Base-by-base conservation (phyloP, 1,140 invertebrate genomes). In the Orussus abietinus region DNA sequence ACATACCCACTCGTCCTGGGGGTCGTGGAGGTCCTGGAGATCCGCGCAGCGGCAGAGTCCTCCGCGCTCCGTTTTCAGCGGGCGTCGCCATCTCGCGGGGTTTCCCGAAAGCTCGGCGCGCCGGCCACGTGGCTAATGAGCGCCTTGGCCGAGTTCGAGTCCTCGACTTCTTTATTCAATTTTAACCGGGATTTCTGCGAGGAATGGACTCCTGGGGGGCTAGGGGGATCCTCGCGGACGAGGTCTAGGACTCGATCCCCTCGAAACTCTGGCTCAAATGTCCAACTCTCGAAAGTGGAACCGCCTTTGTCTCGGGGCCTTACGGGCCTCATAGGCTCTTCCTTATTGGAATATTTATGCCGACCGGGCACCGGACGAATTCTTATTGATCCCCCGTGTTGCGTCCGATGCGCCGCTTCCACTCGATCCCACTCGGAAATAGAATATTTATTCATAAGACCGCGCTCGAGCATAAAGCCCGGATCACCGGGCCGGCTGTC, bases 51-150 rank as follows among this genome's bases (percentile, higher is more conserved):
- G 31, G 12, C 12, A 17, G 17, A 12, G 17, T 17, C 31, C 17
- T 32, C 31, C n/a, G n/a, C n/a, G n/a, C n/a, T n/a, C n/a, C 38
- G 51, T 52, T 45, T 52, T 61, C 52, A 49, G 51, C 55, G 37
- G 38, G 56, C 55, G 63, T 61, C 65, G 54, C 66, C 68, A 71
- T 71, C 68, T 71, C 53, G 55, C 66, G 68, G 68, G 66, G 57
- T 62, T 68, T 68, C 64, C 64, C 62, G 49, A 45, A 71, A 70
- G 51, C 59, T 57, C 67, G 63, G 62, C 67, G 60, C 59, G 64
- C 66, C 61, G 65, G 60, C 61, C 67, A 66, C 54, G 59, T 53
- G 40, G 64, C 62, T 68, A 64, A 66, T 69, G 63, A 68, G 55
- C 53, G 55, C 57, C 53, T 47, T 49, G 36, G 38, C 6, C 30